Evolutionary conservation across 1,140 invertebrate species (phyloP).

Genomic region (Tigriopus japonicus): DNA sequence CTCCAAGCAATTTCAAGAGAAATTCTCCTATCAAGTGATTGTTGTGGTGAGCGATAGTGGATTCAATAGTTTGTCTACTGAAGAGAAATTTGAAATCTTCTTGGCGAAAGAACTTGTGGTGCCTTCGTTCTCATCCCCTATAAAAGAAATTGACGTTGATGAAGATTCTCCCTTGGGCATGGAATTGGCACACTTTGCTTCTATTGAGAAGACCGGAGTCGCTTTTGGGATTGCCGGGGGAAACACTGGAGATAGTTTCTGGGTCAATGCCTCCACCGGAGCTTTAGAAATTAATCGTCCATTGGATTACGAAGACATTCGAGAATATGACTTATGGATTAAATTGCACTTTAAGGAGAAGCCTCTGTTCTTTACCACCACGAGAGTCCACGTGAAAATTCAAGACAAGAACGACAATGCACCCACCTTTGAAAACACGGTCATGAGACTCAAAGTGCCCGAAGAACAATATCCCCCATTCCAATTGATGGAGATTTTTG

Average conservation of each 20-base stretch:
- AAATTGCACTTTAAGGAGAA: slow-evolving; percentile 67
- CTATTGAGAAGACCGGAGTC: slow-evolving; percentile 27
- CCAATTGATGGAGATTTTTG: slow-evolving; percentile 51
- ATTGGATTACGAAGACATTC: slow-evolving; percentile 69
- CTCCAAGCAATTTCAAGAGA: slow-evolving; percentile 23
- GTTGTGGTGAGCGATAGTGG: slow-evolving; percentile 36
- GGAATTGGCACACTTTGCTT: neutral
- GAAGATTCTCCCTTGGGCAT: neutral
- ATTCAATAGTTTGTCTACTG: slow-evolving; percentile 27
- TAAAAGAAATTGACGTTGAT: neutral
- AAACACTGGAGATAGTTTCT: slow-evolving; percentile 63
- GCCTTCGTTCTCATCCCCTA: neutral
- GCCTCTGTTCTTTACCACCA: slow-evolving; percentile 47
- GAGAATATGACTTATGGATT: slow-evolving; percentile 74
- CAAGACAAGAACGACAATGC: slow-evolving; percentile 79
- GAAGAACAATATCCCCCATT: slow-evolving; percentile 69
- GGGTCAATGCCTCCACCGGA: slow-evolving; percentile 54
- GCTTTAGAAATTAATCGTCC: slow-evolving; percentile 50
- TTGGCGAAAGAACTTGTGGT: slow-evolving; percentile 15
- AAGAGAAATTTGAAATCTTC: slow-evolving; percentile 37
- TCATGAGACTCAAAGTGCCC: slow-evolving; percentile 62
- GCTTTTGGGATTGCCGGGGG: slow-evolving; percentile 73
- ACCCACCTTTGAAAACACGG: slow-evolving; percentile 51
- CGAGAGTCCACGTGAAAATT: slow-evolving; percentile 56
- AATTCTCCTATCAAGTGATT: slow-evolving; percentile 39